Evolutionary conservation across 2,113 vertebrate species (phyloP), one percentile per base, ranked within the genome.

Genomic region (Acrocephalus arundinaceus): DNA sequence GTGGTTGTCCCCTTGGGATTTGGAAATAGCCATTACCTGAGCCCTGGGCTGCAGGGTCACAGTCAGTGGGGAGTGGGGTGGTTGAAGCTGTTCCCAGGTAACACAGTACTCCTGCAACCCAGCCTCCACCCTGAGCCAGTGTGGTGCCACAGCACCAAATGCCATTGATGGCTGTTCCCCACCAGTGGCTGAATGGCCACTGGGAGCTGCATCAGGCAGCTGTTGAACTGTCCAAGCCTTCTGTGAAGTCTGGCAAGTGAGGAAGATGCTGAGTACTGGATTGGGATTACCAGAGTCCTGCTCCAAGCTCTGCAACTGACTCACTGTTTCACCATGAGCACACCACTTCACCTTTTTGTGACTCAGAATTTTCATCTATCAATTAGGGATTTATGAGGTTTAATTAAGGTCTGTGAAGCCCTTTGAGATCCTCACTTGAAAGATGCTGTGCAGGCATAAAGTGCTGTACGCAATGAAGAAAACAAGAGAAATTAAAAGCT

Each of bases 361-460:
- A 94, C 94, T 97, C 96, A 77, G 48, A 96, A 93, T 95, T 81
- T 92, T 95, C 87, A 70, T 90, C 94, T 88, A 76, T 93, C 91
- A 96, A 96, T 85, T 93, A 80, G 81, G 57, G 71, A 74, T 85
- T 89, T 92, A 87, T 79, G 86, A 95, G 84, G 79, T 93, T 97
- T 97, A 96, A 97, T 94, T 97, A 97, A 97, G 81, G 95, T 88
- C 94, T 96, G 33, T 61, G 79, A 88, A 77, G 55, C 48, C 75
- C 59, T 95, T 91, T 92, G 13, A 70, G 93, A 94, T 85, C 79
- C 76, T 93, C 33, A 70, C 71, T 73, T 88, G 73, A 96, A 95
- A 96, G 85, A 85, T 94, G 89, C 73, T 90, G 93, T 62, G 85
- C 81, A 90, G 92, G 93, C 96, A 96, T 81, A 93, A 95, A 96